Percentiles rank a stretch among this genome's conserved stretches.
phyloP scores from a whole-genome alignment of 2,888 invertebrate genomes.

The Subacronicta megacephala region DNA sequence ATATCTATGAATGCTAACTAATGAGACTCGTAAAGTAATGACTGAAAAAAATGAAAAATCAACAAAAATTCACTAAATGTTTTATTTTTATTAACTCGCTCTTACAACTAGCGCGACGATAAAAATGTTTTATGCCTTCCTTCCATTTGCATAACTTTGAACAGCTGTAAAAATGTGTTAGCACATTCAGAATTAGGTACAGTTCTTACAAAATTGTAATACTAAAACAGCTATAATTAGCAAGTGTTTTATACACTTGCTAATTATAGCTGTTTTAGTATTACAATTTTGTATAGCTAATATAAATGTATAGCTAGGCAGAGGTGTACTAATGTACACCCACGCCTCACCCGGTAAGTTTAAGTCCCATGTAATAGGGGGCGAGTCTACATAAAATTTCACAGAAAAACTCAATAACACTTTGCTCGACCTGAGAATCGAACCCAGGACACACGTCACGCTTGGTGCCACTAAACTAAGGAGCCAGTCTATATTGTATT shows the following conservation, averaged over 20 bases:
- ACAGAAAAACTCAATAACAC: too few relatives aligned
- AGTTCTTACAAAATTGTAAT: constrained; percentile 20
- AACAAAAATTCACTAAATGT: constrained; percentile 39
- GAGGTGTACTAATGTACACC: constrained; percentile 55
- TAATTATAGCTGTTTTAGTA: not conserved
- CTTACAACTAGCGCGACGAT: constrained; percentile 43
- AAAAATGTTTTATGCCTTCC: constrained; percentile 52
- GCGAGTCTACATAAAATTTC: too few relatives aligned
- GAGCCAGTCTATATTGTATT: too few relatives aligned
- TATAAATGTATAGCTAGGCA: constrained; percentile 49
- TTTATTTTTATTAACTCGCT: constrained; percentile 50
- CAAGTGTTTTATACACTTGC: not conserved
- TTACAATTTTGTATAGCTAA: constrained; percentile 27
- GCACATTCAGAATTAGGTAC: constrained; percentile 34
- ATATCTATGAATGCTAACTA: too few relatives aligned
- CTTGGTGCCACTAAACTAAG: too few relatives aligned
- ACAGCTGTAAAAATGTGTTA: constrained; percentile 50
- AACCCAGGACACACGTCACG: too few relatives aligned
- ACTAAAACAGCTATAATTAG: not conserved
- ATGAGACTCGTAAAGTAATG: constrained; percentile 23
- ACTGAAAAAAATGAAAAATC: constrained; percentile 29
- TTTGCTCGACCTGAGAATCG: too few relatives aligned
- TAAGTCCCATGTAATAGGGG: too few relatives aligned
- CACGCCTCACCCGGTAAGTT: too few relatives aligned
- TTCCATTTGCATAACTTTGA: constrained; percentile 52